Evolutionary conservation across 53 echinoderm and acorn worm genomes (phyloP), one percentile per base, ranked within the genome.

Genomic region (Crossaster papposus): DNA sequence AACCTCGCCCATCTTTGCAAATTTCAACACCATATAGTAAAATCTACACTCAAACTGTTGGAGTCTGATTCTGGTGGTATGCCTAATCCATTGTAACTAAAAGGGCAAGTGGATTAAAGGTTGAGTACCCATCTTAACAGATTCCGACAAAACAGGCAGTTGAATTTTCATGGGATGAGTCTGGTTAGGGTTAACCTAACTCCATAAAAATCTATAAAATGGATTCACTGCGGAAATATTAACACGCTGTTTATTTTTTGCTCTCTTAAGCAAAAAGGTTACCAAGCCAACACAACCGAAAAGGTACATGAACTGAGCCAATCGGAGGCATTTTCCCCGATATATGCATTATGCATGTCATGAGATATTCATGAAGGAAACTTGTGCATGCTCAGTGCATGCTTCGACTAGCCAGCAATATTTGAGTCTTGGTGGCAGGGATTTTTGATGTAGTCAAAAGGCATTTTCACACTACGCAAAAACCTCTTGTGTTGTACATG

Each of bases 201-300:
- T 20, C 2, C 58, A 58, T 18, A 8, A 0, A 58, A 20, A 58
- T n/a, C n/a, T n/a, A n/a, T 14, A 55, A 55, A 55, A 55, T 55
- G 2, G 5, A 17, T 55, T 55, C 20, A 18, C 5, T 22, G 20
- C 22, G 71, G 30, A 82, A 71, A 22, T 50, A 71, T 29, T 30
- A 20, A 18, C 51, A 14, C 63, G 81, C 72, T 29, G n/a, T 72
- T 72, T 85, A 54, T 91, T 54, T 70, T 54, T 2, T 64, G 53
- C 70, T 83, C 64, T 72, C 90, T 91, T 51, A 86, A 91, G 91
- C 86, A 87, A 86, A 80, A 79, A 87, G 52, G 72, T 51, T 29
- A 18, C 76, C 32, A 79, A 80, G 38, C 86, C 81, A 44, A 55
- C 68, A 80, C 38, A 86, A 51, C 71, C 54, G 55, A 79, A 79